These are phyloP conservation scores for Chrysina gloriosa DNA, from an alignment of 2,888 invertebrate species.

Conservation along the genomic window DNA sequence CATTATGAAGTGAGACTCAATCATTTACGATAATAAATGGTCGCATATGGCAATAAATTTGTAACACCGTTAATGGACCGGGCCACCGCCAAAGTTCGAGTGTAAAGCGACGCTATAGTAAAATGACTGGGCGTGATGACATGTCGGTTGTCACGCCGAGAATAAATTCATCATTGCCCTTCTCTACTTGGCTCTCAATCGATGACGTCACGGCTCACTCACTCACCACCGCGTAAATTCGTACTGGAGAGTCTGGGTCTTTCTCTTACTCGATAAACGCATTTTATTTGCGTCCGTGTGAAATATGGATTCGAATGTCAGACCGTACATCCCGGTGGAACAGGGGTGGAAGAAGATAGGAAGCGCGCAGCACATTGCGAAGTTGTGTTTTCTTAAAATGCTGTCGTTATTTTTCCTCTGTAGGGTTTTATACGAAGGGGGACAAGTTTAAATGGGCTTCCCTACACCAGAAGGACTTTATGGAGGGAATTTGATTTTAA, in stretches of 20 bases:
- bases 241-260: not conserved
- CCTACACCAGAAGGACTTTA: slow-evolving; percentile 6
- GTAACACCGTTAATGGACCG: slow-evolving; percentile 48
- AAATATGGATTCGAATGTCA: slow-evolving; percentile 45
- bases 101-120: slow-evolving; percentile 57
- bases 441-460: slow-evolving; percentile 5
- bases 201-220: slow-evolving; percentile 50
- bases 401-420: slow-evolving; percentile 28
- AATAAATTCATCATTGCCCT: slow-evolving; percentile 46
- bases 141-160: slow-evolving; percentile 50
- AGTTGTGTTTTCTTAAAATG: slow-evolving; percentile 32
- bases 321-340: slow-evolving; percentile 18
- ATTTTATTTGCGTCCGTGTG: slow-evolving; percentile 46
- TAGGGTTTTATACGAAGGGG: slow-evolving; percentile 2
- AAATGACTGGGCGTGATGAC: slow-evolving; percentile 61
- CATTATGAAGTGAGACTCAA: not conserved
- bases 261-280: slow-evolving; percentile 26
- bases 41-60: slow-evolving; percentile 40
- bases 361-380: slow-evolving; percentile 12
- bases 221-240: not conserved
- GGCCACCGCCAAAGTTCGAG: slow-evolving; percentile 50
- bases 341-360: not conserved
- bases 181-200: slow-evolving; percentile 42
- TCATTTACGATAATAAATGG: slow-evolving; percentile 42
- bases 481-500: slow-evolving; percentile 25